Evolutionary conservation across 2,797 vertebrate genomes (phyloP).

Genomic region (Nyctibius grandis): DNA sequence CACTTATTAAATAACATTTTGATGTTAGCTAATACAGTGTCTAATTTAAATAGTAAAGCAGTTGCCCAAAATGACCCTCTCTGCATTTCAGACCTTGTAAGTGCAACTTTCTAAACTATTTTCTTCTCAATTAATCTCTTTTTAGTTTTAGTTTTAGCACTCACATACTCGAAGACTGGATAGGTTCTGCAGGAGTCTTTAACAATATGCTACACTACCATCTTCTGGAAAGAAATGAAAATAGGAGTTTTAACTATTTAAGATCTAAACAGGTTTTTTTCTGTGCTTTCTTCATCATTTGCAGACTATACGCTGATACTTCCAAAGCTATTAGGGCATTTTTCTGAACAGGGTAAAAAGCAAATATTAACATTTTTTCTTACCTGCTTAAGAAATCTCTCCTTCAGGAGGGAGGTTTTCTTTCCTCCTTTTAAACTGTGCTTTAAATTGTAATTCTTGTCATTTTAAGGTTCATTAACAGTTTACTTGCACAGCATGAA

Average conservation of each 20-base stretch:
- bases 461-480: background rate
- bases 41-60: background rate
- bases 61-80: background rate
- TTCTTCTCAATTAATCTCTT: background rate
- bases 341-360: background rate
- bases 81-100: background rate
- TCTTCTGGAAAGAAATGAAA: conserved; percentile 63
- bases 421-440: background rate
- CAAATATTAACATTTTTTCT: background rate
- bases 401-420: background rate
- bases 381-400: background rate
- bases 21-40: background rate
- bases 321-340: background rate
- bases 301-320: background rate
- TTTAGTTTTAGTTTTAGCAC: background rate
- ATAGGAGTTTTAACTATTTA: background rate
- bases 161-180: background rate
- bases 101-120: background rate
- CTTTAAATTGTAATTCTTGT: background rate
- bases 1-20: background rate
- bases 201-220: conserved; percentile 55
- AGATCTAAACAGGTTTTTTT: background rate
- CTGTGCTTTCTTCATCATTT: background rate
- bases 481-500: background rate
- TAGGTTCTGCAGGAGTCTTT: background rate